These are phyloP conservation scores for Acanthosoma haemorrhoidale DNA, from an alignment of 2,888 invertebrate genomes.

Conservation along the genomic window DNA sequence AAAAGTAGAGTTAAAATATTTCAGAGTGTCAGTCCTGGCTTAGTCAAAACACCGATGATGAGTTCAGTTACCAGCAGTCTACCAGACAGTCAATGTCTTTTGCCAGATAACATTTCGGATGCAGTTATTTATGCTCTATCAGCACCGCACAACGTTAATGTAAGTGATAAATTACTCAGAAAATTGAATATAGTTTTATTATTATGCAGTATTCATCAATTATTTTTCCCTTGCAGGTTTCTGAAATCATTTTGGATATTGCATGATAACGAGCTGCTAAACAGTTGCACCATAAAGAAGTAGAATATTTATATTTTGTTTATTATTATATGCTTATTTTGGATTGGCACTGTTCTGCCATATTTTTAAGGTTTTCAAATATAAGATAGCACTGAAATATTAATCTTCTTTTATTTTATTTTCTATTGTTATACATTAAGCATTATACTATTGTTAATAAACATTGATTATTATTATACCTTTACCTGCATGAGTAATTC, in stretches of 20 bases:
- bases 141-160: not conserved
- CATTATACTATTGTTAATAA: too few relatives aligned
- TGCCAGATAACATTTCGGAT: not conserved
- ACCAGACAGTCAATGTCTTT: not conserved
- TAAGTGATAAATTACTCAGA: not conserved
- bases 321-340: too few relatives aligned
- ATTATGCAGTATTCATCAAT: not conserved
- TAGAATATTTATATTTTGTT: too few relatives aligned
- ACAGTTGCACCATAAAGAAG: too few relatives aligned
- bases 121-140: not conserved
- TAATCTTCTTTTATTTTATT: too few relatives aligned
- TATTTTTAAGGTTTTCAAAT: too few relatives aligned
- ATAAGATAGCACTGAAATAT: too few relatives aligned
- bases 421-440: too few relatives aligned
- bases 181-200: not conserved
- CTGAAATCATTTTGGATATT: not conserved
- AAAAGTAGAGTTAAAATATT: too few relatives aligned
- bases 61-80: not conserved
- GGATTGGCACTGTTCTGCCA: too few relatives aligned
- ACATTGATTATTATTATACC: too few relatives aligned
- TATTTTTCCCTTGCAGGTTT: not conserved
- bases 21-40: constrained; percentile 49
- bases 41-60: constrained; percentile 47
- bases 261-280: not conserved
- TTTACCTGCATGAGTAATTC: too few relatives aligned